Conservation (phyloP, 2,797 vertebrate species). For the Macrochelys suwanniensis region DNA sequence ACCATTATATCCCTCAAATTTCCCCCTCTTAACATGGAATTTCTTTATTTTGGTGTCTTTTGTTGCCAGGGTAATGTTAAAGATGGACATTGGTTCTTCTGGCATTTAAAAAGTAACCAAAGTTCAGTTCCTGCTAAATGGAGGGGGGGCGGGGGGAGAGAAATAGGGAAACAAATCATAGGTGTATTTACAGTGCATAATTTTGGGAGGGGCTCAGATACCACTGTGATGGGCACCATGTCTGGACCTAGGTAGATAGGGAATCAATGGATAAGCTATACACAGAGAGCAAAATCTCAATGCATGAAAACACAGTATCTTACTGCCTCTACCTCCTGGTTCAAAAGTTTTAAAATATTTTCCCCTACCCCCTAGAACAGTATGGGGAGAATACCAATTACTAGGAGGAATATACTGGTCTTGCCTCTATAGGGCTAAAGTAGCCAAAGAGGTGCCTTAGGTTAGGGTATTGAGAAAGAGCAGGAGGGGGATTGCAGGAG, state of each 20-base stretch:
- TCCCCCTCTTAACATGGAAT: fast-evolving
- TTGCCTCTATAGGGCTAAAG: background rate
- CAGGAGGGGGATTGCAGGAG: background rate
- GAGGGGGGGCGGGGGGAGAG: background rate
- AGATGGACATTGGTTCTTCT: background rate
- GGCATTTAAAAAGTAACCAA: background rate
- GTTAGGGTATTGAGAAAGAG: background rate
- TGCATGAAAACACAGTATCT: background rate
- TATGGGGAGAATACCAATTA: background rate
- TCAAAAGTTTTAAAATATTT: background rate
- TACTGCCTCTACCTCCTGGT: background rate
- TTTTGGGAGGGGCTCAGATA: background rate
- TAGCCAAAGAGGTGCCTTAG: background rate
- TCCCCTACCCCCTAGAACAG: background rate
- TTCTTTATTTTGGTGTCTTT: background rate
- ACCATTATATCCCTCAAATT: fast-evolving
- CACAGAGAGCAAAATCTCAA: background rate
- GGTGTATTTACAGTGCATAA: background rate
- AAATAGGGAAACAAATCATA: background rate
- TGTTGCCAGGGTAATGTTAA: fast-evolving
- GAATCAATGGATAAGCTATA: background rate
- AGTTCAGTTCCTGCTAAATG: background rate
- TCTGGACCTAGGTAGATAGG: background rate
- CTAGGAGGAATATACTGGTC: background rate
- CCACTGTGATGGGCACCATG: background rate